Conservation (phyloP, 1,140 invertebrate genomes). For the Microplitis mediator region DNA sequence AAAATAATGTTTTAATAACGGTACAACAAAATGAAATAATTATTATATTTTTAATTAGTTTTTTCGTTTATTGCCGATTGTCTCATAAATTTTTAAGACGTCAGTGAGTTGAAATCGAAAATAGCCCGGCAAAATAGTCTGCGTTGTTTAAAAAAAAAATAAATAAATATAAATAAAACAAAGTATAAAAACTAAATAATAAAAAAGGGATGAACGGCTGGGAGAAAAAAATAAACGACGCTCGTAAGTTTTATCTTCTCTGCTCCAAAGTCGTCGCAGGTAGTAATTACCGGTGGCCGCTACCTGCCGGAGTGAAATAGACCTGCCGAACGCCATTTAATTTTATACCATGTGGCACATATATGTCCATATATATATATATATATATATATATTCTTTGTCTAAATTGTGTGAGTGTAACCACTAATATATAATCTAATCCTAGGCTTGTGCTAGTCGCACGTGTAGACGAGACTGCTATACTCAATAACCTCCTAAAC, state of each 20-base stretch:
- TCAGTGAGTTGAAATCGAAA: conserved; percentile 1
- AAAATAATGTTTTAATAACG: background rate
- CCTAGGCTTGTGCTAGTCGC: background rate
- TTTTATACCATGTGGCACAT: conserved; percentile 47
- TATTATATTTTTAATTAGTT: conserved; percentile 15
- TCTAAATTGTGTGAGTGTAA: background rate
- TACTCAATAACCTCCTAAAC: no score
- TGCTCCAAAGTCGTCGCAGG: conserved; percentile 50
- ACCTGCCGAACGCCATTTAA: conserved; percentile 59
- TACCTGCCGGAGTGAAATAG: conserved; percentile 58
- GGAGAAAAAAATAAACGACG: conserved; percentile 14
- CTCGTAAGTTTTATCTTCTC: conserved; percentile 36
- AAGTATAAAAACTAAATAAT: conserved; percentile 21
- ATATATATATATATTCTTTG: background rate
- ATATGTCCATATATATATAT: background rate
- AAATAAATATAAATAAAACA: conserved; percentile 4
- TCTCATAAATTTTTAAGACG: conserved; percentile 22
- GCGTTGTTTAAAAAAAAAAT: conserved; percentile 1
- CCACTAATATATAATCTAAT: background rate
- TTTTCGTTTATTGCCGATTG: conserved; percentile 19
- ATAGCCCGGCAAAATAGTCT: conserved; percentile 13
- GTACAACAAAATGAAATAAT: background rate
- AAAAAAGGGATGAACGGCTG: conserved; percentile 12
- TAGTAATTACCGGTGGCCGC: conserved; percentile 62
- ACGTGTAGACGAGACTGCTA: conserved; percentile 1